These are phyloP conservation scores for Drosophila quadrilineata DNA, from an alignment of 1,140 invertebrate genomes.

Conservation along the genomic window DNA sequence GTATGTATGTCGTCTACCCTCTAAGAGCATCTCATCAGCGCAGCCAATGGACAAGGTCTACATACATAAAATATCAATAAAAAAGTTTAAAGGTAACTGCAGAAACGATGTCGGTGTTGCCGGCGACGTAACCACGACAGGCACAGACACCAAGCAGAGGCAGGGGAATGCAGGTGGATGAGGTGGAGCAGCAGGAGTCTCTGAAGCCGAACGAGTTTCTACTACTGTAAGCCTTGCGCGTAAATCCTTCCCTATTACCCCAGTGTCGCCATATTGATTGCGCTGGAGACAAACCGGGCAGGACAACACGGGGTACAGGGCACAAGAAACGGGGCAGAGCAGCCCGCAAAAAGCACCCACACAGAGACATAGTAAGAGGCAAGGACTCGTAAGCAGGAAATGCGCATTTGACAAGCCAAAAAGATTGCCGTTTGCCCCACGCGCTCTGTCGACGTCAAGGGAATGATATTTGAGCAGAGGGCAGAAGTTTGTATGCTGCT, in stretches of 20 bases:
- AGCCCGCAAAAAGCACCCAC: conserved; percentile 15
- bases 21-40: too few relatives aligned
- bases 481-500: conserved; percentile 34
- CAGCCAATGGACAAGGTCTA: conserved; percentile 27
- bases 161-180: neutral
- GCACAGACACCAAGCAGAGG: neutral
- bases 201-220: neutral
- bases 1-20: too few relatives aligned
- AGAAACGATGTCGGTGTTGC: conserved; percentile 38
- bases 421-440: conserved; percentile 70
- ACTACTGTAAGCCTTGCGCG: conserved; percentile 51
- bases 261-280: conserved; percentile 74
- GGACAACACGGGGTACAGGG: too few relatives aligned
- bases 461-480: conserved; percentile 63
- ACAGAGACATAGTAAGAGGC: conserved; percentile 8
- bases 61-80: conserved; percentile 79
- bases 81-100: conserved; percentile 77
- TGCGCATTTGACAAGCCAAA: conserved; percentile 79
- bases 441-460: conserved; percentile 42
- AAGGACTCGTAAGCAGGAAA: conserved; percentile 74
- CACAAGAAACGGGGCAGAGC: too few relatives aligned
- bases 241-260: conserved; percentile 76
- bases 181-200: neutral
- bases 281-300: conserved; percentile 66
- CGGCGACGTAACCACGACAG: conserved; percentile 41